These are phyloP conservation scores for Trichoplusia ni DNA, from an alignment of 1,140 invertebrate species.

Conservation along the genomic window DNA sequence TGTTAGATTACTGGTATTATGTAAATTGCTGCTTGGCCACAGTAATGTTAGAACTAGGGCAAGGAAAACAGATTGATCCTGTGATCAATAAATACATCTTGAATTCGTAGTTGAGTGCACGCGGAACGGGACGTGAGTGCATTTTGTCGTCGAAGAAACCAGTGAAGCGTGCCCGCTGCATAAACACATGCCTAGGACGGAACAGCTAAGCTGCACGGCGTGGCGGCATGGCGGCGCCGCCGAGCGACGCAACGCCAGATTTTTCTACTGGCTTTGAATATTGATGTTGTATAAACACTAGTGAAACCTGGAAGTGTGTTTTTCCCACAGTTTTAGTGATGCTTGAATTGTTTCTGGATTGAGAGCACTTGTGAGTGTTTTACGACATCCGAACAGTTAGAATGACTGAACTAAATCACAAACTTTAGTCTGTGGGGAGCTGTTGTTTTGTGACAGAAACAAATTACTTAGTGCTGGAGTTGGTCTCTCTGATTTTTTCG, in stretches of 20 bases:
- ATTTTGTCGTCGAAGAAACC: constrained; percentile 69
- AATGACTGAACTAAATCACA: constrained; percentile 28
- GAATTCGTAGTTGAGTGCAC: constrained; percentile 49
- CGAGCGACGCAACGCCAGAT: constrained; percentile 30
- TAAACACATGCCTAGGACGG: constrained; percentile 53
- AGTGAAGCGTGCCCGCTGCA: constrained; percentile 50
- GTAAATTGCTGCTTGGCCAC: too few relatives aligned
- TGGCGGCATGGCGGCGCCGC: not conserved
- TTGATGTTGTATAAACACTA: constrained; percentile 45
- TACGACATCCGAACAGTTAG: constrained; percentile 14
- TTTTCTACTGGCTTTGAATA: constrained; percentile 51
- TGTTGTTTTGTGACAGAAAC: constrained; percentile 19
- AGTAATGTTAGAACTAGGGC: constrained; percentile 7
- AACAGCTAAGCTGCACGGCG: constrained; percentile 41
- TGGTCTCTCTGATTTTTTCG: constrained; percentile 9
- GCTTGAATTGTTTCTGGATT: constrained; percentile 12
- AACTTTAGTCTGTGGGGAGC: constrained; percentile 18
- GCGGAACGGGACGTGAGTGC: constrained; percentile 61
- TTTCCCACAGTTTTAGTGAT: constrained; percentile 11
- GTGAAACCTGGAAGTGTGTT: constrained; percentile 8
- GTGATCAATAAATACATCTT: constrained; percentile 55
- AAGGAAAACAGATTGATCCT: constrained; percentile 33
- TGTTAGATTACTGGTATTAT: too few relatives aligned
- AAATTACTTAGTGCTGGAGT: constrained; percentile 11
- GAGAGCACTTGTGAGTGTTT: constrained; percentile 16